A percentile compares a stretch with the other conserved stretches of the same genome.
Evolutionary conservation across 2,113 vertebrate species (phyloP).

Genomic region (Nestor notabilis): DNA sequence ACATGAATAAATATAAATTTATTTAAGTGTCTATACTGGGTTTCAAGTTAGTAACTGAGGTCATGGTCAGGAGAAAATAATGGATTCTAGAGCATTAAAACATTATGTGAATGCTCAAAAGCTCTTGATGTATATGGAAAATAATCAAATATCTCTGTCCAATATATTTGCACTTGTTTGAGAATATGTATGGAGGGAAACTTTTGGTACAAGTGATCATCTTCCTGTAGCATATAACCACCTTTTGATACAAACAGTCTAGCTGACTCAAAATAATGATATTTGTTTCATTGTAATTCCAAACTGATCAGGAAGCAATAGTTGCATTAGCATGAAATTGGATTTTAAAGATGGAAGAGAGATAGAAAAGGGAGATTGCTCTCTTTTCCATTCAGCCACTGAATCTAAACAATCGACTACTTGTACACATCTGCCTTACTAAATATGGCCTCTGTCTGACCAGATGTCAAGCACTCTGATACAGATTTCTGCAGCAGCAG

Average conservation of each 20-base stretch:
- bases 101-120: not conserved
- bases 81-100: not conserved
- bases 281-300: not conserved
- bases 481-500: not conserved
- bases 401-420: not conserved
- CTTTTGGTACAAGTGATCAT: fast-evolving
- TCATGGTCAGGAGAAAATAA: not conserved
- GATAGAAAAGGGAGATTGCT: not conserved
- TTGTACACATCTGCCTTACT: not conserved
- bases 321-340: not conserved
- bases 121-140: not conserved
- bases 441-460: not conserved
- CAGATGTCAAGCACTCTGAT: not conserved
- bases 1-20: not conserved
- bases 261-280: not conserved
- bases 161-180: not conserved
- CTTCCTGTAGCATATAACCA: not conserved
- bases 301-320: not conserved
- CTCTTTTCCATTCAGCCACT: not conserved
- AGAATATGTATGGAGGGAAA: not conserved
- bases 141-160: not conserved
- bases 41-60: not conserved
- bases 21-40: not conserved
- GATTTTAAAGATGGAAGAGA: not conserved
- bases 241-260: not conserved